Conservation (phyloP, 2,797 vertebrate genomes). For the Sebastes iracundus region DNA sequence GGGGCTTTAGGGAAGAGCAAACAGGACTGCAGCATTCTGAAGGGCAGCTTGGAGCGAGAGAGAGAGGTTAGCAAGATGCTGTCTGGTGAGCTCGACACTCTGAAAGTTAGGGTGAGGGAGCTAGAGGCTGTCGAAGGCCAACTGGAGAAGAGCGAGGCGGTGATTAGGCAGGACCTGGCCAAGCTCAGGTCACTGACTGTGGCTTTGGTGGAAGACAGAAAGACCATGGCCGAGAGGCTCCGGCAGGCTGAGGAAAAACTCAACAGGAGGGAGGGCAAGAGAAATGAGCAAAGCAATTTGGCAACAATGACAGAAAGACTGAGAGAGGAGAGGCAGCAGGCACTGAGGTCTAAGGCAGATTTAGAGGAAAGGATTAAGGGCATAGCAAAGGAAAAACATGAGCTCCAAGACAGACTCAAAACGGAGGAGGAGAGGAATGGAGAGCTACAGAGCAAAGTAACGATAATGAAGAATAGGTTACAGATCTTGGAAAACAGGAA, state of each 20-base stretch:
- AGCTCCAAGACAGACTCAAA: conserved; percentile 89
- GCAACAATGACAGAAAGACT: conserved; percentile 89
- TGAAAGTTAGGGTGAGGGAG: conserved; percentile 90
- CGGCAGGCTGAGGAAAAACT: conserved; percentile 92
- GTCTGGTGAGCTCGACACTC: conserved; percentile 87
- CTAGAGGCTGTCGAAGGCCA: conserved; percentile 88
- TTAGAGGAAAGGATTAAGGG: conserved; percentile 89
- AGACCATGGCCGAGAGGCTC: conserved; percentile 91
- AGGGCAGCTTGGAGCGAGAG: conserved; percentile 91
- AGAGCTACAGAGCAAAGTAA: conserved; percentile 90
- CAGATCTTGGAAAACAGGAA: conserved; percentile 88
- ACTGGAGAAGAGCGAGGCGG: conserved; percentile 90
- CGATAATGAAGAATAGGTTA: conserved; percentile 88
- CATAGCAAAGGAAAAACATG: conserved; percentile 89
- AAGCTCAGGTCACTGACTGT: conserved; percentile 94
- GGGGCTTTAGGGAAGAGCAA: conserved; percentile 92
- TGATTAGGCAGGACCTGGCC: conserved; percentile 91
- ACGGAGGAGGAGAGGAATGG: conserved; percentile 90
- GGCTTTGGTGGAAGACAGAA: conserved; percentile 94
- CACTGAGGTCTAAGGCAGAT: conserved; percentile 88
- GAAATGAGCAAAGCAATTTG: conserved; percentile 90
- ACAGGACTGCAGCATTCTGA: conserved; percentile 90
- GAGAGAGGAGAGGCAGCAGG: conserved; percentile 91
- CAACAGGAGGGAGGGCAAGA: conserved; percentile 84
- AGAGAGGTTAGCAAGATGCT: conserved; percentile 86